Evolutionary conservation across 2,797 vertebrate genomes (phyloP), one percentile per base, ranked within the genome.

Genomic region (Petrocephalus sullivani): DNA sequence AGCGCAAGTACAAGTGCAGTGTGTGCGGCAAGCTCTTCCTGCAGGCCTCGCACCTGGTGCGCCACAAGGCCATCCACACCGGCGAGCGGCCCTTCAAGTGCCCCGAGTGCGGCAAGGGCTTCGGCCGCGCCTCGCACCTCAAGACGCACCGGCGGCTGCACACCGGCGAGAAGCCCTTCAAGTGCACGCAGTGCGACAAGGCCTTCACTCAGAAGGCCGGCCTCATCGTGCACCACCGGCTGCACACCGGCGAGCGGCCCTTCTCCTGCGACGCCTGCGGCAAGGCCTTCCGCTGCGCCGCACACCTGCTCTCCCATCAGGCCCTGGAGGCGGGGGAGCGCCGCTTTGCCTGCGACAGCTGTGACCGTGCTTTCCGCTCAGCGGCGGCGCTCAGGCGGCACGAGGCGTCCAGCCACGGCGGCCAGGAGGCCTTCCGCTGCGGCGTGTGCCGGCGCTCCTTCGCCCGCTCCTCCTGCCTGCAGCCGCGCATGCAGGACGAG

Each of bases 181-280:
- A 94, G 88, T 96, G 96, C 93, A 92, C 93, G 33, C 91, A 88
- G 88, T 96, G 96, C 10, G 90, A 92, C 28, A 95, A 96, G 91
- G 93, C 95, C 0, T 96, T 96, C 90, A 95, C 95, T 0, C 96
- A 96, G 92, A 96, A 96, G 89, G 95, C 96, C 0, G 96, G 96
- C 9, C 94, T 96, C 1, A 93, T 96, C 83, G 93, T 95, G 1
- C 96, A 96, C 8, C 90, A 94, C 0, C 94, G 94, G 0, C 88
- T 94, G 0, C 96, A 96, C 93, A 95, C 94, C 0, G 94, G 93
- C 0, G 95, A 96, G 88, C 90, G 91, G 6, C 93, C 93, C 0
- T 94, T 90, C 89, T 94, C 93, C 88, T 96, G 96, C 10, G 92
- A 94, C 71, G 89, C 89, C 9, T 95, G 95, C 2, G 94, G 94